Evolutionary conservation across 2,797 vertebrate species (phyloP).

Genomic region (Pteronotus mesoamericanus): DNA sequence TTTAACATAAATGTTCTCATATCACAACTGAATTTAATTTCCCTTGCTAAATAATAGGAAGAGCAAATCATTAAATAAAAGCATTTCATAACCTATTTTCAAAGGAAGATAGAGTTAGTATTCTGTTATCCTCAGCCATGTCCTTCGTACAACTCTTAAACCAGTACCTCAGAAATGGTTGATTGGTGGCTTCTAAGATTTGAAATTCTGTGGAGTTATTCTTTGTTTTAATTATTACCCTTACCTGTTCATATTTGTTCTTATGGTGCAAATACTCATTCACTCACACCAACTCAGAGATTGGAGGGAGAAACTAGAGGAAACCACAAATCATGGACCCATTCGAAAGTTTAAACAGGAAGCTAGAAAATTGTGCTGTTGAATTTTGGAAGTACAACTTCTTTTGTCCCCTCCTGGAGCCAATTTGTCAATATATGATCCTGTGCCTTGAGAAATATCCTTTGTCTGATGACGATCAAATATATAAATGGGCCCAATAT

Average conservation of each 20-base stretch:
- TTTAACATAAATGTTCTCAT: not conserved
- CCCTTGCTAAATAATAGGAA: not conserved
- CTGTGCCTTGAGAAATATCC: not conserved
- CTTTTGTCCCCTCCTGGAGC: not conserved
- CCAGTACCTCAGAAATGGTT: not conserved
- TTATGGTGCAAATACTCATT: not conserved
- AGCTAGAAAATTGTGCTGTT: not conserved
- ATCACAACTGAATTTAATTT: not conserved
- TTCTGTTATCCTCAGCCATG: not conserved
- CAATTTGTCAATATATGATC: not conserved
- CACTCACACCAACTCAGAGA: not conserved
- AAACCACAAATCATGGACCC: not conserved
- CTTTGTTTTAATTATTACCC: not conserved
- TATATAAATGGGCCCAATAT: not conserved
- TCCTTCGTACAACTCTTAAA: not conserved
- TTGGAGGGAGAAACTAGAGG: not conserved
- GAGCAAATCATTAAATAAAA: not conserved
- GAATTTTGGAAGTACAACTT: not conserved
- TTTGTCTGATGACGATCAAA: not conserved
- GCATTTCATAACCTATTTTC: slow-evolving; percentile 2
- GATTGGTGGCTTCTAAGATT: not conserved
- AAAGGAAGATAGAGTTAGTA: not conserved
- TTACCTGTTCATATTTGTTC: not conserved
- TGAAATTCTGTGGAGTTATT: not conserved
- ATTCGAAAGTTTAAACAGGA: not conserved